phyloP scores from a whole-genome alignment of 2,888 invertebrate species.

The Apoderus coryli region DNA sequence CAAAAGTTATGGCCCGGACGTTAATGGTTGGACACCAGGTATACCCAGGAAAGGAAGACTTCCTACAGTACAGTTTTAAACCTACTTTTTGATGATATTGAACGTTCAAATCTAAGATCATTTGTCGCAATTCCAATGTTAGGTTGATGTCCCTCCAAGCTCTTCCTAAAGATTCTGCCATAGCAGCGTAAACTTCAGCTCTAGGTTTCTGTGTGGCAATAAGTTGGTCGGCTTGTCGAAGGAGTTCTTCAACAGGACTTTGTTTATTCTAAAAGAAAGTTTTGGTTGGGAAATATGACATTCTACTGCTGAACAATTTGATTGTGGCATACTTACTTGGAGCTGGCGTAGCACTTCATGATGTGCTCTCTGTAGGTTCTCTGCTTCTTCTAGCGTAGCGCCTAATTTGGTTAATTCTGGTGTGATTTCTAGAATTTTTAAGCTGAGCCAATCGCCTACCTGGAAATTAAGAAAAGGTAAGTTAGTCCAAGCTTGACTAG shows the following conservation, averaged over 20 bases:
- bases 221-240: conserved; percentile 73
- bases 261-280: conserved; percentile 57
- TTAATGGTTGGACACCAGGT: too few relatives aligned
- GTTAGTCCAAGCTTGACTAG: too few relatives aligned
- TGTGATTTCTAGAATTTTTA: conserved; percentile 73
- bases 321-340: too few relatives aligned
- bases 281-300: too few relatives aligned
- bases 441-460: conserved; percentile 69
- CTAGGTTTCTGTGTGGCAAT: conserved; percentile 62
- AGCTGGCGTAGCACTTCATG: conserved; percentile 71
- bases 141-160: conserved; percentile 74
- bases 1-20: too few relatives aligned
- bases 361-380: conserved; percentile 60
- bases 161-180: conserved; percentile 64
- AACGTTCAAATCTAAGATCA: conserved; percentile 59
- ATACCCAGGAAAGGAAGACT: too few relatives aligned
- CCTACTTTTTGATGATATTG: conserved; percentile 55
- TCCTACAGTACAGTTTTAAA: too few relatives aligned
- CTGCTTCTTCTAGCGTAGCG: conserved; percentile 57
- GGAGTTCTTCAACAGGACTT: conserved; percentile 75
- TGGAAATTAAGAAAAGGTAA: conserved; percentile 34
- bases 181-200: conserved; percentile 71
- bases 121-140: conserved; percentile 59
- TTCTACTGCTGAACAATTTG: too few relatives aligned
- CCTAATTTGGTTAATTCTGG: conserved; percentile 74